These are phyloP conservation scores for Leptura quadrifasciata DNA, from an alignment of 2,888 invertebrate genomes.

Conservation along the genomic window DNA sequence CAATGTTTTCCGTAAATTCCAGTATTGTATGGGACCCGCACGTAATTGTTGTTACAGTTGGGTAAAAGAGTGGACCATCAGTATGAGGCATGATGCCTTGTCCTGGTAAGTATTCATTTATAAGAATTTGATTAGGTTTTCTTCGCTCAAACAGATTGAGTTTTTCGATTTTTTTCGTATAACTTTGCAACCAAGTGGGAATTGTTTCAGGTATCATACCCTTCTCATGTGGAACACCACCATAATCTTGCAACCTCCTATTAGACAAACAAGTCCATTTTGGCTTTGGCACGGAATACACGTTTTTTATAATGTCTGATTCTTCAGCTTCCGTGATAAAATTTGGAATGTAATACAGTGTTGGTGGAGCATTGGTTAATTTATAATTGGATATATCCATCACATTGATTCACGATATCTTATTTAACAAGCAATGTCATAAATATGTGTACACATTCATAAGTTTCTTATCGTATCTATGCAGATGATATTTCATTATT, in stretches of 20 bases:
- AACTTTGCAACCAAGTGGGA: slow-evolving; percentile 88
- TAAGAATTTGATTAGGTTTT: slow-evolving; percentile 92
- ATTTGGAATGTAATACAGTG: slow-evolving; percentile 89
- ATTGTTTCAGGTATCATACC: slow-evolving; percentile 95
- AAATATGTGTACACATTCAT: not conserved
- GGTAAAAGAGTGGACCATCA: slow-evolving; percentile 95
- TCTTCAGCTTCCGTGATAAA: slow-evolving; percentile 88
- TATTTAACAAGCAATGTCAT: not conserved
- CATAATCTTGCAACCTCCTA: slow-evolving; percentile 97
- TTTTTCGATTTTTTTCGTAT: slow-evolving; percentile 82
- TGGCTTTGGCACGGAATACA: slow-evolving; percentile 90
- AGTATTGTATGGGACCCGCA: slow-evolving; percentile 94
- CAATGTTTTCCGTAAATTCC: slow-evolving; percentile 82
- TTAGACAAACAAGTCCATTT: slow-evolving; percentile 97
- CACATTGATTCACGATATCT: not conserved
- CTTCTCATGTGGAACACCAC: slow-evolving; percentile 93
- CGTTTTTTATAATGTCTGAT: slow-evolving; percentile 80
- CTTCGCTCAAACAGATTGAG: slow-evolving; percentile 83
- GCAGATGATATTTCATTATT: not conserved
- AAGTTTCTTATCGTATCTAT: not conserved
- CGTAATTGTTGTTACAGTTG: slow-evolving; percentile 93
- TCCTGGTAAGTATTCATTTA: slow-evolving; percentile 94
- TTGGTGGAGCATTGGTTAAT: slow-evolving; percentile 76
- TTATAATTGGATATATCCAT: slow-evolving; percentile 62
- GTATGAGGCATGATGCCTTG: slow-evolving; percentile 99